Evolutionary conservation across 1,140 invertebrate species (phyloP).

Genomic region (Neuroterus valhalla): DNA sequence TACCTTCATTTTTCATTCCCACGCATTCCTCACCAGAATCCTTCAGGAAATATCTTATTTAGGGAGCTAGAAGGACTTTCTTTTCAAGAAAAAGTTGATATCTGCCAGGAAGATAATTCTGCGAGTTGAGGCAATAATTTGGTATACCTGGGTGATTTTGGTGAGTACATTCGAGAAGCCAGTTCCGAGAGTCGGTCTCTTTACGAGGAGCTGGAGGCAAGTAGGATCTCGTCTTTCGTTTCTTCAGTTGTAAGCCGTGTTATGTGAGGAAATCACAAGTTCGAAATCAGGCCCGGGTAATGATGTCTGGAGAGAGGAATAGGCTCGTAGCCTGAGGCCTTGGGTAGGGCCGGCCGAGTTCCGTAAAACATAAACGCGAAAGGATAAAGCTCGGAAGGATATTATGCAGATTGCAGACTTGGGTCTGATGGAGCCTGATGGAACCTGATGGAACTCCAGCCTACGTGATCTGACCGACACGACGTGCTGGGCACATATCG

Average conservation of each 20-base stretch:
- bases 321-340: slow-evolving; percentile 50
- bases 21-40: not conserved
- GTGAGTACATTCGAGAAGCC: not conserved
- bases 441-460: slow-evolving; percentile 61
- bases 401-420: slow-evolving; percentile 74
- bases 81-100: not conserved
- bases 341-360: slow-evolving; percentile 52
- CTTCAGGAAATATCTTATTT: not conserved
- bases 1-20: not conserved
- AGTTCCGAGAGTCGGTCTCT: not conserved
- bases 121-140: not conserved
- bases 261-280: slow-evolving; percentile 31
- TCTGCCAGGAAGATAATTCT: not conserved
- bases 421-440: slow-evolving; percentile 67
- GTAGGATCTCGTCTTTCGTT: slow-evolving; percentile 49
- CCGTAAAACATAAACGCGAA: slow-evolving; percentile 42
- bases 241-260: slow-evolving; percentile 50
- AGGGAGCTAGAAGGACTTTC: not conserved
- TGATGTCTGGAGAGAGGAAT: slow-evolving; percentile 47
- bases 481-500: slow-evolving; percentile 60
- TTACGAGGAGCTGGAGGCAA: slow-evolving; percentile 21
- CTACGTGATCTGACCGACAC: slow-evolving; percentile 63
- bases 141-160: not conserved
- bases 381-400: slow-evolving; percentile 58
- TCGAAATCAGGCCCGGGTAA: slow-evolving; percentile 53